Base-by-base conservation (phyloP, 2,113 vertebrate species). In the Amphiprion ocellaris region DNA sequence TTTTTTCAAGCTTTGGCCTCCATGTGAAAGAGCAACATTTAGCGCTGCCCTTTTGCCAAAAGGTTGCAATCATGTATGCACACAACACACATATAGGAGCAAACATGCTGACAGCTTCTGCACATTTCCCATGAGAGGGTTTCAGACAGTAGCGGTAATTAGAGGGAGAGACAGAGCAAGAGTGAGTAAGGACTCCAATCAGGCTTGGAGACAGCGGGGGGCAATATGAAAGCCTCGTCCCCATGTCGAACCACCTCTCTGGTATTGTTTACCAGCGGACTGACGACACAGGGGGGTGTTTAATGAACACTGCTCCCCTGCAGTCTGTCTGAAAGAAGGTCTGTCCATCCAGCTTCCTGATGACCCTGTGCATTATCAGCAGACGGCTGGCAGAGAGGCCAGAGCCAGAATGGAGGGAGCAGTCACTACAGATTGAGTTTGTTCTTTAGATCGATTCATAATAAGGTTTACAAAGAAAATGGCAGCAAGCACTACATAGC, bases 241-340 rank as follows among this genome's bases (percentile, higher is more conserved):
- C 84, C 47, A 68, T 24, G 16, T 89, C 59, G 1, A 84, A 62
- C 85, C 66, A 82, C 76, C 79, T 73, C 87, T 69, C 77, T 69
- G 47, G 78, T 75, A 86, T 89, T 92, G 89, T 92, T 85, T 87
- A 78, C 83, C 19, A 61, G 72, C 6, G 53, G 66, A 69, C 84
- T 54, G 82, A 83, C 30, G 30, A 83, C 83, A 88, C 52, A 10
- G 81, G 76, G 83, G 82, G 71, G 74, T 77, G 72, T 86, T 90
- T 91, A 89, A 91, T 90, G 86, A 90, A 92, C 79, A 71, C 62
- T 56, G 77, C 77, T 66, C 77, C 81, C 84, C 86, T 81, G 85
- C 81, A 0, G 37, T 33, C 55, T 46, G 67, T 86, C 84, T 86
- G 79, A 86, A 76, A 85, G 84, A 75, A 56, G 67, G 74, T 83